Percentiles rank a stretch among this genome's conserved stretches.
Conservation (phyloP, 2,888 invertebrate species). For the Lucinisca nassula region DNA sequence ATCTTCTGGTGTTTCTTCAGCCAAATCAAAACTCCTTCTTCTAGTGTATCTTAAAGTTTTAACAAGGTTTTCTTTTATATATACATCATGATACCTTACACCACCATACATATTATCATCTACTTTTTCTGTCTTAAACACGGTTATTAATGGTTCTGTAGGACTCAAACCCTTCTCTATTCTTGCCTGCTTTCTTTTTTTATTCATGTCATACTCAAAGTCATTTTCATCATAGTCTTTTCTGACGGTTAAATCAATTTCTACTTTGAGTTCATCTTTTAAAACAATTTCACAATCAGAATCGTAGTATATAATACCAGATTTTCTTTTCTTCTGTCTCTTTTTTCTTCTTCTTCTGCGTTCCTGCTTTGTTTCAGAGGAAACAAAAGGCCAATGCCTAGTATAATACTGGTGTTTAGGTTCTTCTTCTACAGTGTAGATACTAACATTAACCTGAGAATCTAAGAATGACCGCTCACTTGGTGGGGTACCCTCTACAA, state of each 20-base stretch:
- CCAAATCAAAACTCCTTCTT: constrained; percentile 44
- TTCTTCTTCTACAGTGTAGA: neutral
- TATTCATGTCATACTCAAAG: neutral
- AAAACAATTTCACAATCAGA: neutral
- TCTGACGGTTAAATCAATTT: neutral
- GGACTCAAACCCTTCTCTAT: neutral
- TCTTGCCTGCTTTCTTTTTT: neutral
- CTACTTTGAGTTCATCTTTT: neutral
- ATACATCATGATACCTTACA: neutral
- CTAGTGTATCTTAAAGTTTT: constrained; percentile 32
- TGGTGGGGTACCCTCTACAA: neutral
- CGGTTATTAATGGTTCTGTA: neutral
- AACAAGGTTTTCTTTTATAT: neutral
- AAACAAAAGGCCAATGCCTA: neutral
- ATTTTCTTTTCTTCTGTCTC: neutral
- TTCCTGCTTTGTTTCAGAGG: neutral
- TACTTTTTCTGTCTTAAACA: neutral
- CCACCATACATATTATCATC: constrained; percentile 1
- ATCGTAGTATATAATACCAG: neutral
- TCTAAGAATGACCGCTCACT: neutral
- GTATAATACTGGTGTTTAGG: neutral
- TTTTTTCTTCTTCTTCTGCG: neutral
- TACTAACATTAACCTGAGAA: neutral
- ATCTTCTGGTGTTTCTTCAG: constrained; percentile 27
- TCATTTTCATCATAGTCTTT: neutral